phyloP scores from a whole-genome alignment of 2,113 vertebrate genomes.

The Tricholaema leucomelas region DNA sequence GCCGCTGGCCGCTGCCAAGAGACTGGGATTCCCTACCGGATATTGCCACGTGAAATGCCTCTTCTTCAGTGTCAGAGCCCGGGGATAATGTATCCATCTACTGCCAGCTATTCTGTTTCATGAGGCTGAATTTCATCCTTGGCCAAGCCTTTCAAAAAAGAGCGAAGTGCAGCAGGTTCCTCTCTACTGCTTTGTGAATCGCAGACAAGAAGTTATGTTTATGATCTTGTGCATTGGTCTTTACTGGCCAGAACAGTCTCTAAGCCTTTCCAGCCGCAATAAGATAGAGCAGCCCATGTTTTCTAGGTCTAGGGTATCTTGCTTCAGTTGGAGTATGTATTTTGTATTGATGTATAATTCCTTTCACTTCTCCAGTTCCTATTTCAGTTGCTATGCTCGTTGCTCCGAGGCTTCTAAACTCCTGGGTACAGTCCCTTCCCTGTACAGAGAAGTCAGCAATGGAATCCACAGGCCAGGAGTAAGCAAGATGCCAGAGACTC shows the following conservation, averaged over 20 bases:
- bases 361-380: neutral
- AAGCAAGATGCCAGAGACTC: neutral
- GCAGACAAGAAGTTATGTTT: neutral
- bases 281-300: neutral
- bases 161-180: neutral
- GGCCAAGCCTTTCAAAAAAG: neutral
- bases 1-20: neutral
- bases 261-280: neutral
- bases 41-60: neutral
- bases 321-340: neutral
- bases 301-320: neutral
- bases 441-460: neutral
- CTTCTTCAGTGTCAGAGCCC: neutral
- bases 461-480: neutral
- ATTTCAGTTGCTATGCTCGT: neutral
- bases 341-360: neutral
- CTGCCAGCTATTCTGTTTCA: neutral
- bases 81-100: neutral
- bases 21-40: neutral
- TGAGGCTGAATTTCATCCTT: fast-evolving
- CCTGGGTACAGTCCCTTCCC: neutral
- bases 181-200: neutral
- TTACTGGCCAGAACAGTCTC: neutral
- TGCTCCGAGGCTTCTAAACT: neutral
- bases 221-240: neutral